Conservation (phyloP, 53 echinoderm and acorn worm genomes). For the Zoroaster sp. region DNA sequence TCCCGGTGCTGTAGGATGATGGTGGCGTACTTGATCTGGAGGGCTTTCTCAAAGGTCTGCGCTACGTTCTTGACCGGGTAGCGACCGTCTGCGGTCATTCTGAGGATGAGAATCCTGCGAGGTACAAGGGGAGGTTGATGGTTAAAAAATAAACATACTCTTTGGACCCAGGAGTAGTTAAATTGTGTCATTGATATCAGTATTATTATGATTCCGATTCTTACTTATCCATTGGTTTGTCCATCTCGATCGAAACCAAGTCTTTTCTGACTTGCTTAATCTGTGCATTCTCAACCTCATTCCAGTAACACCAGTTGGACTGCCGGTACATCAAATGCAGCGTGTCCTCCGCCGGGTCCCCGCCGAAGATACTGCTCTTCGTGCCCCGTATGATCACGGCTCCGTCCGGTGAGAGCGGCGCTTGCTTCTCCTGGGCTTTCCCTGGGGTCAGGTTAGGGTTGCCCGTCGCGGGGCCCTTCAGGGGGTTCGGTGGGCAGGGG, state of each 20-base stretch:
- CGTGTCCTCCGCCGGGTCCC: conserved; percentile 80
- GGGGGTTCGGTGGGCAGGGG: conserved; percentile 92
- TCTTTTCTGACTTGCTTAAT: conserved; percentile 90
- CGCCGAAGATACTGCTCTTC: conserved; percentile 90
- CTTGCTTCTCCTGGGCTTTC: conserved; percentile 41
- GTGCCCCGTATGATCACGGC: conserved; percentile 84
- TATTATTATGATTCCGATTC: neutral
- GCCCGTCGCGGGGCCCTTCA: conserved; percentile 51
- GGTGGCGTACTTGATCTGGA: conserved; percentile 90
- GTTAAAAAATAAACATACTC: too few species aligned
- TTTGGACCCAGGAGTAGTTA: neutral
- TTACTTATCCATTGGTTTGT: conserved; percentile 81
- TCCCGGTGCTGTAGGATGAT: conserved; percentile 80
- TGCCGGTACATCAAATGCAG: conserved; percentile 78
- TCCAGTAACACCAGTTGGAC: conserved; percentile 65
- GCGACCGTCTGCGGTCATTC: conserved; percentile 74
- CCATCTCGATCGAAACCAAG: conserved; percentile 70
- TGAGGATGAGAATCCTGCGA: conserved; percentile 74
- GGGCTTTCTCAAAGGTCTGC: conserved; percentile 78
- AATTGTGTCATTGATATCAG: neutral
- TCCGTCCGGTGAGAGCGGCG: conserved; percentile 68
- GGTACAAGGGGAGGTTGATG: neutral
- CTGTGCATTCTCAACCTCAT: conserved; percentile 63
- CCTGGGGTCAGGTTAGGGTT: neutral
- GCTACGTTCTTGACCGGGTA: conserved; percentile 80